These are phyloP conservation scores for Luidia sarsii DNA, from an alignment of 53 echinoderm and acorn worm species.

Conservation along the genomic window DNA sequence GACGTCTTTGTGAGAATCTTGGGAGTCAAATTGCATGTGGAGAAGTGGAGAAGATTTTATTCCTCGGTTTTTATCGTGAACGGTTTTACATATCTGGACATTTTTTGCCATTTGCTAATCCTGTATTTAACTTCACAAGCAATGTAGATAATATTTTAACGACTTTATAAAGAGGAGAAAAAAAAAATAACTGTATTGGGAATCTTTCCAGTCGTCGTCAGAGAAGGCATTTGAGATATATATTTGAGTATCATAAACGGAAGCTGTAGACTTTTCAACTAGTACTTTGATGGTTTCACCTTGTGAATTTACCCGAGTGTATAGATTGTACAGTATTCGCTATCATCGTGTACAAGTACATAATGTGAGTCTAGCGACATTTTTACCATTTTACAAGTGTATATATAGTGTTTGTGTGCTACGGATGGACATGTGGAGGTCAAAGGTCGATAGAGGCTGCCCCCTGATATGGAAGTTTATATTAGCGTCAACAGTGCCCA, in stretches of 20 bases:
- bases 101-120: no score
- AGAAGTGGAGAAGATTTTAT: no score
- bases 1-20: no score
- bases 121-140: background rate
- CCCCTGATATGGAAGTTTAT: background rate
- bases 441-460: no score
- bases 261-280: no score
- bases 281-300: background rate
- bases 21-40: no score
- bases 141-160: constrained; percentile 4
- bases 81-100: no score
- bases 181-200: no score
- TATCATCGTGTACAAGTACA: background rate
- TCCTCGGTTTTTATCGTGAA: no score
- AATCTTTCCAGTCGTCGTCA: no score
- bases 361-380: background rate
- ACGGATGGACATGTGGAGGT: background rate
- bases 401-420: background rate
- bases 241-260: background rate
- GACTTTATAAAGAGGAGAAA: no score
- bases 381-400: background rate
- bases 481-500: background rate
- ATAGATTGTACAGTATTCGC: constrained; percentile 15
- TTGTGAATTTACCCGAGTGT: background rate
- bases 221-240: background rate